A percentile compares a stretch with the other conserved stretches of the same genome.
Conservation (phyloP, 2,113 vertebrate genomes). For the Azemiops feae region DNA sequence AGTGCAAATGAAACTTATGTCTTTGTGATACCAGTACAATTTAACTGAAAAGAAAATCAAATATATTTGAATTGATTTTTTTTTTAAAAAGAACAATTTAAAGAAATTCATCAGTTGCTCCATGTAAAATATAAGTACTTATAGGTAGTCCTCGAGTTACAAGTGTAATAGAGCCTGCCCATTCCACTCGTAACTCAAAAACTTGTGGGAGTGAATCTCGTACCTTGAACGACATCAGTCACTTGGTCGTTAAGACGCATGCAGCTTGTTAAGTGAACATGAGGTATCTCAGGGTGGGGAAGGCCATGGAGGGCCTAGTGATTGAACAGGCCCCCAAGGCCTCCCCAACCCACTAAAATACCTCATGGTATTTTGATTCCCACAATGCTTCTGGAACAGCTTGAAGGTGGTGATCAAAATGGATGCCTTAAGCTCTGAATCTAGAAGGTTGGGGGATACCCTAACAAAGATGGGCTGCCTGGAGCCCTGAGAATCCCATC, state of each 20-base stretch:
- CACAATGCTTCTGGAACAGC: not conserved
- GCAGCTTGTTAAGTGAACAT: too few species aligned
- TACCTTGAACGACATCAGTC: too few species aligned
- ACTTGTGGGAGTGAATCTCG: too few species aligned
- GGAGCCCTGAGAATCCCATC: not conserved
- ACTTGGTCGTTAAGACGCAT: too few species aligned
- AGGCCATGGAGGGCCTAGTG: too few species aligned
- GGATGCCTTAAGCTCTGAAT: not conserved
- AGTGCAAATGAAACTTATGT: not conserved
- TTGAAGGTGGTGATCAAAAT: not conserved
- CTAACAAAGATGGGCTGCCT: not conserved
- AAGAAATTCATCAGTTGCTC: not conserved
- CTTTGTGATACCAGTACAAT: not conserved
- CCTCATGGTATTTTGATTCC: not conserved
- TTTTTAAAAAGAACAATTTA: not conserved
- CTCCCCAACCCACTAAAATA: too few species aligned
- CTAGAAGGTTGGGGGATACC: not conserved
- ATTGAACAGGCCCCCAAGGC: too few species aligned
- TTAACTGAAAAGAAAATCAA: not conserved
- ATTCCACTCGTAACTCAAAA: too few species aligned
- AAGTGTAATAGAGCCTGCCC: too few species aligned
- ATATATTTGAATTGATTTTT: not conserved
- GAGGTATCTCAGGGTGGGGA: too few species aligned
- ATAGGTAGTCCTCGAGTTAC: not conserved
- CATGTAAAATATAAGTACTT: not conserved